phyloP scores from a whole-genome alignment of 2,797 vertebrate species.

The Ctenochaetus hawaiiensis region DNA sequence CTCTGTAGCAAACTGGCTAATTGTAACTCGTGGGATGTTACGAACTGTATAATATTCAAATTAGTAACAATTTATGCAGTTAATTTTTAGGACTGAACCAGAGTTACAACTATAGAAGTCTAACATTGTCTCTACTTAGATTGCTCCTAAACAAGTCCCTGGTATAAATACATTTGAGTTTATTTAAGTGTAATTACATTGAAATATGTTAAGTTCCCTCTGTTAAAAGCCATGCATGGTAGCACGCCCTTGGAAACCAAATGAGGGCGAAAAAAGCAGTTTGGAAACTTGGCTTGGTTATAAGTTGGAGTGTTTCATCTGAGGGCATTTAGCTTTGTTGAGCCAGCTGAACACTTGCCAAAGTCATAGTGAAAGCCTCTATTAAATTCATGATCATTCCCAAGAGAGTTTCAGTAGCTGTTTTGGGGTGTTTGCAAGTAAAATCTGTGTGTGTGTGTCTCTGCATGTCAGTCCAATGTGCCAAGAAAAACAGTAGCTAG shows the following conservation, averaged over 20 bases:
- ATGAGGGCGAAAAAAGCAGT: slow-evolving; percentile 31
- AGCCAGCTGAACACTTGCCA: slow-evolving; percentile 63
- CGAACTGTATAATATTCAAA: slow-evolving; percentile 11
- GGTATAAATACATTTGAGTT: slow-evolving; percentile 19
- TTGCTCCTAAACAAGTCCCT: slow-evolving; percentile 1
- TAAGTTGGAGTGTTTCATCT: slow-evolving; percentile 64
- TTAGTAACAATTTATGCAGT: not conserved
- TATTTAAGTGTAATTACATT: slow-evolving; percentile 32
- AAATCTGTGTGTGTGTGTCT: slow-evolving; percentile 28
- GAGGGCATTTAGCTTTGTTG: slow-evolving; percentile 58
- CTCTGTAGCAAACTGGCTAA: not conserved
- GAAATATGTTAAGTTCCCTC: slow-evolving; percentile 24
- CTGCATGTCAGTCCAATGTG: slow-evolving; percentile 12
- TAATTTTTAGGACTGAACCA: not conserved
- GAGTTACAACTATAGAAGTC: not conserved
- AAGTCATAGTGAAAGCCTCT: slow-evolving; percentile 49
- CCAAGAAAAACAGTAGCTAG: slow-evolving; percentile 28
- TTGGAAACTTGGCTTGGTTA: slow-evolving; percentile 69
- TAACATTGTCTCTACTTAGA: not conserved
- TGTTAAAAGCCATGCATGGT: slow-evolving; percentile 23
- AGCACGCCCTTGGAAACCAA: slow-evolving; percentile 36
- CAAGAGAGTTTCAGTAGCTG: slow-evolving; percentile 55
- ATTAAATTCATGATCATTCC: slow-evolving; percentile 67
- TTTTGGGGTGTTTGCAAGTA: slow-evolving; percentile 38
- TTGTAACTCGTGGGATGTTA: slow-evolving; percentile 9